phyloP scores from a whole-genome alignment of 2,797 vertebrate species.

The Malurus leucopterus region DNA sequence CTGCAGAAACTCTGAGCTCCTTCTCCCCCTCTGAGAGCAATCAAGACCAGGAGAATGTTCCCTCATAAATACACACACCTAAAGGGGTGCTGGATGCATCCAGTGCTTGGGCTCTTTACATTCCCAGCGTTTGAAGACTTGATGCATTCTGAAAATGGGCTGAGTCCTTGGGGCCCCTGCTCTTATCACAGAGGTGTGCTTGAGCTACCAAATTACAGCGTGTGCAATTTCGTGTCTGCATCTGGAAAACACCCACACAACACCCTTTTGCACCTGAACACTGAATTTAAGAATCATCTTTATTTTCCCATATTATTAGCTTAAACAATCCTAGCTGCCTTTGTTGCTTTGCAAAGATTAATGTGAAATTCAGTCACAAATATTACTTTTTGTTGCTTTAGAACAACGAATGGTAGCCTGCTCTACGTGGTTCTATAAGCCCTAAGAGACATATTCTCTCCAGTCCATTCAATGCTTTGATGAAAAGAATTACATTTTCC shows the following conservation, averaged over 20 bases:
- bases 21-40: background rate
- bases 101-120: background rate
- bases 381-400: slow-evolving; percentile 28
- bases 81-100: background rate
- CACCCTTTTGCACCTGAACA: background rate
- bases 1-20: background rate
- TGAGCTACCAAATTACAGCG: background rate
- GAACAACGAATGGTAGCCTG: slow-evolving; percentile 33
- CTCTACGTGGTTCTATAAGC: background rate
- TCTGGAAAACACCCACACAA: accelerated
- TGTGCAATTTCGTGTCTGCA: background rate
- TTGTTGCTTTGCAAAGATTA: slow-evolving; percentile 24
- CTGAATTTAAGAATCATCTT: background rate
- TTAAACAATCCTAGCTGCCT: background rate
- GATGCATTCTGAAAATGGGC: background rate
- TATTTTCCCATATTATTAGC: background rate
- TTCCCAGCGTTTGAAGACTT: background rate
- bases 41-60: background rate
- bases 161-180: background rate
- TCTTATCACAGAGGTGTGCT: background rate
- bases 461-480: slow-evolving; percentile 25
- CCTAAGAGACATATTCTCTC: slow-evolving; percentile 13
- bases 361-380: slow-evolving; percentile 24
- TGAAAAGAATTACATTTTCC: slow-evolving; percentile 13
- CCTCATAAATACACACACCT: background rate